Evolutionary conservation across 2,113 vertebrate genomes (phyloP).

Genomic region (Pseudolaguvia tuberculata): DNA sequence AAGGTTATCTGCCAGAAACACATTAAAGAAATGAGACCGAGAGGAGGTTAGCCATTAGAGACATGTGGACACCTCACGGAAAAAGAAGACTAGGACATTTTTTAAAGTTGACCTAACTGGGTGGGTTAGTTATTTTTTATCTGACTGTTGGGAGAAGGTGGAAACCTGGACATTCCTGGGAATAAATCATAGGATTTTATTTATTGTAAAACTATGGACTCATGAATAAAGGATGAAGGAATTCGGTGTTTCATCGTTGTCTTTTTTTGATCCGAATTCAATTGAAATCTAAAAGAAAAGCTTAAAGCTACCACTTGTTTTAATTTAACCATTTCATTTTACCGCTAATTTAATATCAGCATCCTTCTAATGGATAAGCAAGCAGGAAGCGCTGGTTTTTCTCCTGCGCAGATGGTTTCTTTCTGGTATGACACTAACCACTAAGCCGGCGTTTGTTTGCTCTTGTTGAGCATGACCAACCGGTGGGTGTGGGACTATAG

Average conservation of each 20-base stretch:
- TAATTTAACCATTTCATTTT: neutral
- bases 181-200: neutral
- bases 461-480: neutral
- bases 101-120: constrained; percentile 8
- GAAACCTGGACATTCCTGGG: neutral
- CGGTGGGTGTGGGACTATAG: neutral
- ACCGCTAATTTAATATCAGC: neutral
- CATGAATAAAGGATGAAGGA: too few species aligned
- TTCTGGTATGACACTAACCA: neutral
- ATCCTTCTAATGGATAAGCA: neutral
- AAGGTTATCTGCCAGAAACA: constrained; percentile 46
- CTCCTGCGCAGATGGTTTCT: neutral
- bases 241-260: neutral
- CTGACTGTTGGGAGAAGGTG: neutral
- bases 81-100: constrained; percentile 9
- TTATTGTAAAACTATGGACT: neutral
- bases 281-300: neutral
- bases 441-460: constrained; percentile 8
- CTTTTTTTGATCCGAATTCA: neutral
- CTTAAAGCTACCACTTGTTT: neutral
- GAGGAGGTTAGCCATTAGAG: constrained; percentile 23
- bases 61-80: neutral
- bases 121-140: neutral
- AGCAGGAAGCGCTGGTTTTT: neutral
- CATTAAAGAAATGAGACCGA: constrained; percentile 19